These are phyloP conservation scores for Limnephilus rhombicus DNA, from an alignment of 2,888 invertebrate species.

Conservation along the genomic window DNA sequence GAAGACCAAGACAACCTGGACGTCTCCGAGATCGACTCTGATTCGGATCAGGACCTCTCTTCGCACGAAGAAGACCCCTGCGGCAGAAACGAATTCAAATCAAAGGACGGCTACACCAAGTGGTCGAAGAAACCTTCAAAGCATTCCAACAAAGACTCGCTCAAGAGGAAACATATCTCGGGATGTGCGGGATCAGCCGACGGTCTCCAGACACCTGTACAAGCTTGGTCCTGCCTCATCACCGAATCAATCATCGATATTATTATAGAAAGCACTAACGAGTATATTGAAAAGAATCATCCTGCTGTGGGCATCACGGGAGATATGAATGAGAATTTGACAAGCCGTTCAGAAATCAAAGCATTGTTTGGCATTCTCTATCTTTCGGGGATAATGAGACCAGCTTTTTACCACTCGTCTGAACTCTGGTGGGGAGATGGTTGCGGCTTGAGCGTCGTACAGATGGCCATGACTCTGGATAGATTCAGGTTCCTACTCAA, in stretches of 20 bases:
- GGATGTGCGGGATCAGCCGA: constrained; percentile 53
- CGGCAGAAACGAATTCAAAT: constrained; percentile 71
- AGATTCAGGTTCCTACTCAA: constrained; percentile 73
- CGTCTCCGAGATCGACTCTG: constrained; percentile 74
- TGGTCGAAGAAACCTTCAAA: constrained; percentile 61
- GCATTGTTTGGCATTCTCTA: constrained; percentile 74
- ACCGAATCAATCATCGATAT: constrained; percentile 73
- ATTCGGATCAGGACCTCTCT: constrained; percentile 72
- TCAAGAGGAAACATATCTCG: constrained; percentile 67
- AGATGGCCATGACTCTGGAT: constrained; percentile 72
- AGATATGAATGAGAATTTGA: constrained; percentile 67
- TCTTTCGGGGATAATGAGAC: constrained; percentile 74
- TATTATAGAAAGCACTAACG: constrained; percentile 74
- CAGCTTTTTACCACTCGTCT: constrained; percentile 72
- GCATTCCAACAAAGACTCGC: constrained; percentile 17
- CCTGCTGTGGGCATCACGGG: constrained; percentile 59
- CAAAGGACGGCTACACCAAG: constrained; percentile 69
- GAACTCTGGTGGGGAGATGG: constrained; percentile 73
- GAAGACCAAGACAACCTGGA: constrained; percentile 72
- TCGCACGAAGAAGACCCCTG: constrained; percentile 70
- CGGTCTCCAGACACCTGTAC: constrained; percentile 69
- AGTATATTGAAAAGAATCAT: constrained; percentile 70
- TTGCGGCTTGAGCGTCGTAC: constrained; percentile 71
- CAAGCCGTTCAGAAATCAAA: constrained; percentile 72
- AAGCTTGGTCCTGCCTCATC: constrained; percentile 74